Base-by-base conservation (phyloP, 1,140 invertebrate species). In the Drosophila cardini region DNA sequence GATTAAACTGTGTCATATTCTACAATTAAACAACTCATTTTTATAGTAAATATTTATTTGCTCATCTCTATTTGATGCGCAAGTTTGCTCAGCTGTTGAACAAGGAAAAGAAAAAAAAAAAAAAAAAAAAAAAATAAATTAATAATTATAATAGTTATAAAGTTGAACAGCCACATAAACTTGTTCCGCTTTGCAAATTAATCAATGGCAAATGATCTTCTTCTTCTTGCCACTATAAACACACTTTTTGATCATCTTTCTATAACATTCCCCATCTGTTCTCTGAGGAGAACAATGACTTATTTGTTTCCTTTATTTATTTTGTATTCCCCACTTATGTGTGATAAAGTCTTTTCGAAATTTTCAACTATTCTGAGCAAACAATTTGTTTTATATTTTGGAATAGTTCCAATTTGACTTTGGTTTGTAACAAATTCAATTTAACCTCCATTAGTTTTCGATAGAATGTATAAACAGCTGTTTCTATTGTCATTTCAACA, bases 401-500 rank as follows among this genome's bases (percentile, higher is more conserved):
- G n/a, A 15, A 52, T 9, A 16, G 30, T 36, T 50, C 21, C 18
- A 30, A n/a, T 11, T 30, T 50, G 32, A 53, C 50, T 53, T 34
- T 53, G 30, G 50, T 16, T 53, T 53, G 8, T 10, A 5, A 15
- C 13, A 34, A 53, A 36, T 36, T 34, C 7, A 36, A 53, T 34
- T 53, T 5, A 16, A 38, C 8, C 26, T 57, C 9, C 38, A 13
- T 40, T 6, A 21, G 8, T 15, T 11, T 43, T 57, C 6, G 36
- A 57, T 57, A 26, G 10, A 13, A 9, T 57, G 38, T 57, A 3
- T 57, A 30, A 42, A 57, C 55, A 57, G 36, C 55, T 57, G 55
- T 26, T 57, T 6, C 8, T 15, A 40, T 40, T 40, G 38, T 11
- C 9, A 40, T 18, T 18, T 0, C 43, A 18, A 18, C 3, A 18